Evolutionary conservation across 2,797 vertebrate species (phyloP).

Genomic region (Picus viridis): DNA sequence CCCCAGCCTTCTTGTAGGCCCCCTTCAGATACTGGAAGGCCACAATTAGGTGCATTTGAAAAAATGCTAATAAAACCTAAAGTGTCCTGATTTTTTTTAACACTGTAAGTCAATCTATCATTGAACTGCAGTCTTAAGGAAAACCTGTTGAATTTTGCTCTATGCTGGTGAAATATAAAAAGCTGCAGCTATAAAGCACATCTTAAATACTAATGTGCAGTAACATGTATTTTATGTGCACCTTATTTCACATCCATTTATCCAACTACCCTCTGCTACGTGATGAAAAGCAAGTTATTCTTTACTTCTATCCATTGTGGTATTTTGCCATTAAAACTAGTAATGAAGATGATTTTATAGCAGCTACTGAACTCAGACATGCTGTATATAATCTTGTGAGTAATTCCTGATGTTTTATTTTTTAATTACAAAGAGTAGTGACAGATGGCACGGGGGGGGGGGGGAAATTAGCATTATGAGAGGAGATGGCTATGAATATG

Average conservation of each 20-base stretch:
- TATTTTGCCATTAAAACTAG: background rate
- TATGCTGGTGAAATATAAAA: background rate
- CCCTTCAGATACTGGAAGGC: too few relatives aligned
- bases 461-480: slow-evolving; percentile 33
- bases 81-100: background rate
- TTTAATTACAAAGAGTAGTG: slow-evolving; percentile 34
- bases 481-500: slow-evolving; percentile 42
- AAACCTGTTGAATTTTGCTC: background rate
- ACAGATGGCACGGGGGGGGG: slow-evolving; percentile 54
- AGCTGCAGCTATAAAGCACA: background rate
- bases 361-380: slow-evolving; percentile 28
- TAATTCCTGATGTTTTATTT: slow-evolving; percentile 22
- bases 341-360: background rate
- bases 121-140: background rate
- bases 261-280: background rate
- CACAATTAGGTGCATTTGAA: background rate
- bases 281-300: background rate
- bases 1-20: too few relatives aligned
- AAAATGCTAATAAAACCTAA: background rate
- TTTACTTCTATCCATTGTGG: background rate
- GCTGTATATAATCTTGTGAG: slow-evolving; percentile 17
- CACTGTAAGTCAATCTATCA: background rate
- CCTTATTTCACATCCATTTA: background rate
- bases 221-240: background rate
- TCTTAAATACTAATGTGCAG: background rate